Evolutionary conservation across 2,888 invertebrate genomes (phyloP).

Genomic region (Melanostoma mellinum): DNA sequence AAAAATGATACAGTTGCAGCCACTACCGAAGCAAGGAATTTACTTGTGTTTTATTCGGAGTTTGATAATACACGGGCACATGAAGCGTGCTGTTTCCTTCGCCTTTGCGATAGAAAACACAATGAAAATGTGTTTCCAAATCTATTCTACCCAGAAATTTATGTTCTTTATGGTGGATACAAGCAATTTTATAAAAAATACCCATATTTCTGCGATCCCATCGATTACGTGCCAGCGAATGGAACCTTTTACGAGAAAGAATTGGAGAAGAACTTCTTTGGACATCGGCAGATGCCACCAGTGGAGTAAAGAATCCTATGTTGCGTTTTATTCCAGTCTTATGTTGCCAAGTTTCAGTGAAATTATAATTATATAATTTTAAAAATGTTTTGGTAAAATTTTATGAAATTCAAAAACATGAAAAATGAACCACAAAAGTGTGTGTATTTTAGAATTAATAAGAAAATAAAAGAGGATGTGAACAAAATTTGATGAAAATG

Average conservation of each 20-base stretch:
- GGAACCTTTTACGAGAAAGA: slow-evolving; percentile 83
- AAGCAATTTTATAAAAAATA: slow-evolving; percentile 90
- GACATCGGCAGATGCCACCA: no score
- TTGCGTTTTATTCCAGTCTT: no score
- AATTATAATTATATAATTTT: no score
- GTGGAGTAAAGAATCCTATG: no score
- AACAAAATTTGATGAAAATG: no score
- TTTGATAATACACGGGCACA: slow-evolving; percentile 98
- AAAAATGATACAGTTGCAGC: slow-evolving; percentile 79
- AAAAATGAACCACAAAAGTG: no score
- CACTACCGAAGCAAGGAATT: slow-evolving; percentile 82
- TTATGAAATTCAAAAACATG: no score
- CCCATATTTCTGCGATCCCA: slow-evolving; percentile 87
- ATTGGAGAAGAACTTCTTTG: no score
- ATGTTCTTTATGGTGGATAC: slow-evolving; percentile 95
- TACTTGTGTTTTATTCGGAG: slow-evolving; percentile 98
- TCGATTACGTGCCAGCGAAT: slow-evolving; percentile 91
- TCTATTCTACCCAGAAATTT: slow-evolving; percentile 95
- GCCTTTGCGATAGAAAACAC: slow-evolving; percentile 90
- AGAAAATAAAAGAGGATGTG: no score
- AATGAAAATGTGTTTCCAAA: slow-evolving; percentile 93
- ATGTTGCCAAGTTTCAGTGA: no score
- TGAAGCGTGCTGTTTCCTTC: slow-evolving; percentile 92
- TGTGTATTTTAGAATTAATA: no score
- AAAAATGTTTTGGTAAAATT: no score